Conservation (phyloP, 2,797 vertebrate genomes). For the Eulemur albifrons region DNA sequence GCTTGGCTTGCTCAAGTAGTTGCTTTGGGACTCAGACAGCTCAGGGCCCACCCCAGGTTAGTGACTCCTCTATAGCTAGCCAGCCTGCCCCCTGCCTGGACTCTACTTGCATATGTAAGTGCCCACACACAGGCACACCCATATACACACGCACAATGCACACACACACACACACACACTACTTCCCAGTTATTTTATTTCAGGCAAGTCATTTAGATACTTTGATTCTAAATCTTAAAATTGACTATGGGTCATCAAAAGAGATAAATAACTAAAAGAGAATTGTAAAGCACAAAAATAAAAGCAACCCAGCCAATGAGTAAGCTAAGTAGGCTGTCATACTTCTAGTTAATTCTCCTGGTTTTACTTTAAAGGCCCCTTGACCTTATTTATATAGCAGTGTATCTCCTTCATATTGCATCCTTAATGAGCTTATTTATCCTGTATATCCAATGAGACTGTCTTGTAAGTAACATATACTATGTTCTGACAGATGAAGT, state of each 20-base stretch:
- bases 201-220: not conserved
- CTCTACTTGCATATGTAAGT: not conserved
- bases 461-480: not conserved
- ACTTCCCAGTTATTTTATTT: not conserved
- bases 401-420: not conserved
- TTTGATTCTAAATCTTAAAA: conserved; percentile 23
- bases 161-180: not conserved
- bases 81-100: not conserved
- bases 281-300: conserved; percentile 9
- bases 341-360: not conserved
- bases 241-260: not conserved
- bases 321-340: not conserved
- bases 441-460: not conserved
- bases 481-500: not conserved
- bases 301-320: not conserved
- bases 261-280: not conserved
- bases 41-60: not conserved
- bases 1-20: not conserved
- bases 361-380: not conserved
- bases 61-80: not conserved
- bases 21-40: not conserved
- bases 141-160: not conserved
- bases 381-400: not conserved
- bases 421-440: not conserved
- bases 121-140: no score